Conservation (phyloP, 1,140 invertebrate genomes). For the Pinna nobilis region DNA sequence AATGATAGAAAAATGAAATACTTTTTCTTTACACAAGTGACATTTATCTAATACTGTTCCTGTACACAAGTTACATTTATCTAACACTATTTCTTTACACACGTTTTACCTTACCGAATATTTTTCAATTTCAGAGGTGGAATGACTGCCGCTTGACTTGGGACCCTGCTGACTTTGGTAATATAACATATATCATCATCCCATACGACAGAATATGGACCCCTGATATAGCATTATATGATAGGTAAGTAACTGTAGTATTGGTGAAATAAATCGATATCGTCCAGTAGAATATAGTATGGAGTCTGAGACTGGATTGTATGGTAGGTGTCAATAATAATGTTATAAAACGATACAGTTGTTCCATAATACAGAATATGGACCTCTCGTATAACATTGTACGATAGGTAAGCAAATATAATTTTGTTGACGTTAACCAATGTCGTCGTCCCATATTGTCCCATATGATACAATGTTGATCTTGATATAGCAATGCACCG, state of each 20-base stretch:
- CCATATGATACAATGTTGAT: too few species aligned
- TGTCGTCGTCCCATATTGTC: too few species aligned
- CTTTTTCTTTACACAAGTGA: not conserved
- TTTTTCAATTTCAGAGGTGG: conserved; percentile 48
- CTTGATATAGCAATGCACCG: too few species aligned
- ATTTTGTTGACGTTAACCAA: too few species aligned
- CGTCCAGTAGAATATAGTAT: too few species aligned
- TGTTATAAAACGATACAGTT: conserved; percentile 65
- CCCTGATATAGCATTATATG: conserved; percentile 95
- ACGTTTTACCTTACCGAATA: not conserved
- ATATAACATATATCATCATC: conserved; percentile 47
- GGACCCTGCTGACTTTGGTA: conserved; percentile 48
- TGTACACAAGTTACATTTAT: not conserved
- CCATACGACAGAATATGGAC: conserved; percentile 55
- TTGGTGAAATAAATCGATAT: too few species aligned
- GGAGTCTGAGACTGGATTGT: too few species aligned
- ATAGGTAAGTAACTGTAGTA: conserved; percentile 85
- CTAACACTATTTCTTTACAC: not conserved
- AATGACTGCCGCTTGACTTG: conserved; percentile 53
- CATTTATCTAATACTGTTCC: not conserved
- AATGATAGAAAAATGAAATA: not conserved
- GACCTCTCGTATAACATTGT: not conserved
- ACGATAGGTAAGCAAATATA: not conserved
- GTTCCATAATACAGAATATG: conserved; percentile 97
- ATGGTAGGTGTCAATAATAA: not conserved